phyloP scores from a whole-genome alignment of 2,888 invertebrate species.

The Cynaeus angustus region DNA sequence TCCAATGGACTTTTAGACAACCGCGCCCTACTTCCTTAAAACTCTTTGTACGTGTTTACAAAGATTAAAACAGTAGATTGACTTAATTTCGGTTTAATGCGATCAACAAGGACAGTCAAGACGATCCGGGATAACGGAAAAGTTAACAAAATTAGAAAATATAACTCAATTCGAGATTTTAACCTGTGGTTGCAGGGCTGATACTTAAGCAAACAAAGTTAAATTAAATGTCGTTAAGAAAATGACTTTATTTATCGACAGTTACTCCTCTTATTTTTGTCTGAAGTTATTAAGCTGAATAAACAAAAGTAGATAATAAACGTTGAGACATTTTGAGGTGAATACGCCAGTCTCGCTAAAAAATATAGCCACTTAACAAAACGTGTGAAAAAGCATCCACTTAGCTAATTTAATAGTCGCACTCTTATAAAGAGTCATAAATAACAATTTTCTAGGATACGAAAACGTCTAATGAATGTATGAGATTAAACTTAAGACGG shows the following conservation, averaged over 20 bases:
- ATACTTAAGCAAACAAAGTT: constrained; percentile 9
- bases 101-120: constrained; percentile 4
- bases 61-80: background rate
- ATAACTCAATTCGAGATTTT: constrained; percentile 3
- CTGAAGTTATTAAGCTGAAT: too few species aligned
- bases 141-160: constrained; percentile 14
- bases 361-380: constrained; percentile 4
- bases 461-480: background rate
- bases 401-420: constrained; percentile 1
- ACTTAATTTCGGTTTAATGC: constrained; percentile 3
- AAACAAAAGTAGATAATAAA: too few species aligned
- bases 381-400: constrained; percentile 1
- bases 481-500: constrained; percentile 10
- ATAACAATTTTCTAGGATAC: constrained; percentile 9
- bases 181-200: background rate
- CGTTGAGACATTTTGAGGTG: too few species aligned
- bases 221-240: constrained; percentile 3
- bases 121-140: constrained; percentile 1
- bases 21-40: background rate
- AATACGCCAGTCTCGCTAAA: too few species aligned
- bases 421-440: background rate
- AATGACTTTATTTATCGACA: constrained; percentile 11
- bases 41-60: background rate
- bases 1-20: too few species aligned
- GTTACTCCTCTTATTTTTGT: too few species aligned